phyloP scores from a whole-genome alignment of 1,140 invertebrate species.

The Caligus rogercresseyi region DNA sequence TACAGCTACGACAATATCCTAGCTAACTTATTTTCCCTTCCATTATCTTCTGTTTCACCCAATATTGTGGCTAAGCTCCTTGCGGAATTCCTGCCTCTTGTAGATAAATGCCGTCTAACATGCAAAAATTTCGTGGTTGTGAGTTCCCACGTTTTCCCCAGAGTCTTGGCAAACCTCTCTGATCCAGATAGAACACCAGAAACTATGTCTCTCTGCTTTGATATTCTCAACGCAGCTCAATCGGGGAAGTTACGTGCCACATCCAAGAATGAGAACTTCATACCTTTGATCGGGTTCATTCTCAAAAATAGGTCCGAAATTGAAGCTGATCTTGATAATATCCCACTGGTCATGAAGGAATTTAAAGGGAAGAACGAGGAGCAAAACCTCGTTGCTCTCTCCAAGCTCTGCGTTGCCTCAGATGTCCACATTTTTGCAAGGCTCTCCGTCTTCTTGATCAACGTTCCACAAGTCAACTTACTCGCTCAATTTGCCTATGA shows the following conservation, averaged over 20 bases:
- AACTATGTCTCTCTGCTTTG: neutral
- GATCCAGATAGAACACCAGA: neutral
- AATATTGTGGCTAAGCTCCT: neutral
- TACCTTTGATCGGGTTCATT: neutral
- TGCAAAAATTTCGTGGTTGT: neutral
- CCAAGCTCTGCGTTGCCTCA: neutral
- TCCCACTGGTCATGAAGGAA: neutral
- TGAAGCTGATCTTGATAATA: neutral
- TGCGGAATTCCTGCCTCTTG: neutral
- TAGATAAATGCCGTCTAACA: neutral
- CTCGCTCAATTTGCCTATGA: neutral
- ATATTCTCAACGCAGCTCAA: neutral
- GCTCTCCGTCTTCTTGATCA: neutral
- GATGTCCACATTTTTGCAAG: neutral
- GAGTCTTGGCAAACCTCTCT: neutral
- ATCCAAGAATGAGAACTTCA: neutral
- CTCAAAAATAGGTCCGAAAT: neutral
- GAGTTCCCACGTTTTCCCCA: neutral
- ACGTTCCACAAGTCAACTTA: neutral
- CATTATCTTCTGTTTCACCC: neutral
- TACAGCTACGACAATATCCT: neutral
- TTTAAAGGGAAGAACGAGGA: neutral
- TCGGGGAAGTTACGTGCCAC: neutral
- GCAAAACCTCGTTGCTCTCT: neutral
- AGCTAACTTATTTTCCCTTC: neutral